Percentiles rank a stretch among this genome's conserved stretches.
Evolutionary conservation across 2,888 invertebrate species (phyloP).

Genomic region (Drosophila borealis): DNA sequence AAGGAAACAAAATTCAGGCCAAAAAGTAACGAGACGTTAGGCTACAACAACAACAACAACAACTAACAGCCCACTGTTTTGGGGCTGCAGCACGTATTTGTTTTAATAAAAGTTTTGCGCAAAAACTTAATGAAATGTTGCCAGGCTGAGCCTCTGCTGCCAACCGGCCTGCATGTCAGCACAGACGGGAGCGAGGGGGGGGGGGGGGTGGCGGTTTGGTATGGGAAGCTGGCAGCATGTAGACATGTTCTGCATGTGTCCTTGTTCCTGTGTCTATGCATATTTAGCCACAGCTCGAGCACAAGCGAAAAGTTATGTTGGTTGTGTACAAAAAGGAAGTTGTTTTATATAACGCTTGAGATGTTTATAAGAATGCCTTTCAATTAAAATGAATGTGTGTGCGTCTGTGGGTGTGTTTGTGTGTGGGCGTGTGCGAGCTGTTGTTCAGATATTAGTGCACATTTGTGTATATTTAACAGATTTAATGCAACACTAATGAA

Average conservation of each 20-base stretch:
- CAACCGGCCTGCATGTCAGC: constrained; percentile 39
- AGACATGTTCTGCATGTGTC: constrained; percentile 3
- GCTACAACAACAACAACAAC: constrained; percentile 11
- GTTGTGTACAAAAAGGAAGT: constrained; percentile 71
- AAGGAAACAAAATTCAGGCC: constrained; percentile 60
- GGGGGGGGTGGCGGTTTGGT: not conserved
- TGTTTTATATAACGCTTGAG: constrained; percentile 76
- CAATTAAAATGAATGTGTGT: constrained; percentile 59
- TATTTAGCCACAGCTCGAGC: constrained; percentile 62
- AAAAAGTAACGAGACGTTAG: constrained; percentile 74
- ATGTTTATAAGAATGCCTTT: constrained; percentile 72
- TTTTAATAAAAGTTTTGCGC: constrained; percentile 81
- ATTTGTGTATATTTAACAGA: constrained; percentile 38
- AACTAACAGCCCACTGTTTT: constrained; percentile 37
- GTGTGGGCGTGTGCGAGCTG: not conserved
- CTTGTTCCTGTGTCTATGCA: constrained; percentile 38
- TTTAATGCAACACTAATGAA: constrained; percentile 69
- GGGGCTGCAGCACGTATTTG: constrained; percentile 72
- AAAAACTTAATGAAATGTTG: constrained; percentile 80
- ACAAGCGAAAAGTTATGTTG: constrained; percentile 63
- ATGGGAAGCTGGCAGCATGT: not conserved
- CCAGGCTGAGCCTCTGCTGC: constrained; percentile 46
- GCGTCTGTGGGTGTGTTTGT: constrained; percentile 15
- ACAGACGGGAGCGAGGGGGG: constrained; percentile 1
- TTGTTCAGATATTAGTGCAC: constrained; percentile 14